Conservation (phyloP, 2,888 invertebrate species). For the Taphrorychus bicolor region DNA sequence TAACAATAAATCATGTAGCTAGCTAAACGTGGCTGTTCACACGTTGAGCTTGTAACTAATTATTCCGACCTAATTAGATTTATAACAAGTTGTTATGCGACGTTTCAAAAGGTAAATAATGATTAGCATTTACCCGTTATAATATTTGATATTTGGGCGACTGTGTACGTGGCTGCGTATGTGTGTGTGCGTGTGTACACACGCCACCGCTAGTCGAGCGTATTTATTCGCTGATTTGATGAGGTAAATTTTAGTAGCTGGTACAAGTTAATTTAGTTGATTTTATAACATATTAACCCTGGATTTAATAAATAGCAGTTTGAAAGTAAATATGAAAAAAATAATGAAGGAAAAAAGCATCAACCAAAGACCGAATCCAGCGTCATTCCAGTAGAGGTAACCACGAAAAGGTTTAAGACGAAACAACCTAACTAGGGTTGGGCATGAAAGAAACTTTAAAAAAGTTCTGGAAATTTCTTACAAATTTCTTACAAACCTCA, state of each 20-base stretch:
- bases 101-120: constrained; percentile 37
- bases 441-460: too few relatives aligned
- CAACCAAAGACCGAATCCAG: too few relatives aligned
- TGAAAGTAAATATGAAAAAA: too few relatives aligned
- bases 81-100: constrained; percentile 34
- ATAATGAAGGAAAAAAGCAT: too few relatives aligned
- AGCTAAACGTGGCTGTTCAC: constrained; percentile 22
- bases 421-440: too few relatives aligned
- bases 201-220: constrained; percentile 1
- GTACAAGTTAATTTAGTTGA: background rate
- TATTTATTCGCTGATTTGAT: constrained; percentile 24
- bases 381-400: too few relatives aligned
- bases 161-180: constrained; percentile 14
- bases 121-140: constrained; percentile 29
- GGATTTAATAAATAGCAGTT: background rate
- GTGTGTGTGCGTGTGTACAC: too few relatives aligned
- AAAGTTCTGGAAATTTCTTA: too few relatives aligned
- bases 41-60: constrained; percentile 27
- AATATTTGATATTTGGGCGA: constrained; percentile 31
- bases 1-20: background rate
- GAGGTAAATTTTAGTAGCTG: background rate
- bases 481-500: too few relatives aligned
- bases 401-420: too few relatives aligned
- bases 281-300: background rate
- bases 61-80: constrained; percentile 35